Evolutionary conservation across 2,888 invertebrate species (phyloP).

Genomic region (Acanthacorydalis orientalis): DNA sequence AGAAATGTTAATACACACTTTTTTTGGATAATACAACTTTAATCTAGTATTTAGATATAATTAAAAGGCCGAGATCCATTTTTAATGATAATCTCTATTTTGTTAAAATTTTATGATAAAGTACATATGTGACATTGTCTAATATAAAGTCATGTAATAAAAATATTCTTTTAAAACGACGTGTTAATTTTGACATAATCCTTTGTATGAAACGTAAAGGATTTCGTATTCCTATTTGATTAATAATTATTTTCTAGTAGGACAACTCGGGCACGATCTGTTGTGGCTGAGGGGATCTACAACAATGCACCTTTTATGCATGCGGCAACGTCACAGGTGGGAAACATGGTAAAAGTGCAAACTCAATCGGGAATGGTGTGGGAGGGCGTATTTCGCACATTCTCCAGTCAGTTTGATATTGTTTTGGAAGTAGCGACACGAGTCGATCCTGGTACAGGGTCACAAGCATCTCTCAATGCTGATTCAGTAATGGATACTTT

Average conservation of each 20-base stretch:
- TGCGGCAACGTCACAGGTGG: constrained; percentile 71
- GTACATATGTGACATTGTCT: no score
- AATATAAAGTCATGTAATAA: no score
- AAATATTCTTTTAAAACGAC: no score
- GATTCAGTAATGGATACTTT: constrained; percentile 61
- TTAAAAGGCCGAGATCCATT: no score
- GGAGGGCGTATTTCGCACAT: constrained; percentile 82
- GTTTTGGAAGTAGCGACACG: constrained; percentile 79
- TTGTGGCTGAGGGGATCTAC: constrained; percentile 72
- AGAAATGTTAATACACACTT: no score
- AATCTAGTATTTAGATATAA: no score
- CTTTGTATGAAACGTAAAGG: no score
- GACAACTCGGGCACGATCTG: constrained; percentile 49
- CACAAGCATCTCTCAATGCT: constrained; percentile 33
- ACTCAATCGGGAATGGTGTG: constrained; percentile 70
- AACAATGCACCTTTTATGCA: constrained; percentile 83
- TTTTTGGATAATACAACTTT: no score
- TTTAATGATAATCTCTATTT: no score
- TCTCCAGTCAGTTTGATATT: constrained; percentile 72
- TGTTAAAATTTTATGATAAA: no score
- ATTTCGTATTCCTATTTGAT: no score
- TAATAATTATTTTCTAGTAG: constrained; percentile 23
- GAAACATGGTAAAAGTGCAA: constrained; percentile 64
- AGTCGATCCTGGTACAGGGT: constrained; percentile 22
- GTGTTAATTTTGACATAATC: no score